phyloP scores from a whole-genome alignment of 2,888 invertebrate genomes.

The Tetragonisca angustula region DNA sequence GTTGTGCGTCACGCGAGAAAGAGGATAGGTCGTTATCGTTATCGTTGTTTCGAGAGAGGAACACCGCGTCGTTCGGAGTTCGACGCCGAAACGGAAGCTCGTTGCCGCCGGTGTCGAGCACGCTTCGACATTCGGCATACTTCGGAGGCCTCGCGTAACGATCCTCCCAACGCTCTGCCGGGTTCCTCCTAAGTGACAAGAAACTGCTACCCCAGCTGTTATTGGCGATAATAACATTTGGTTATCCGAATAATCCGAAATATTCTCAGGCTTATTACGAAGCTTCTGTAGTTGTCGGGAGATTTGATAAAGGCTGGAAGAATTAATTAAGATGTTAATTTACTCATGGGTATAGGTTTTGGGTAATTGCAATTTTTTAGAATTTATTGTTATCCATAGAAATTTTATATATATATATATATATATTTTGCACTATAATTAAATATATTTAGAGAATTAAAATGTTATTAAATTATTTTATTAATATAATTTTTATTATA shows the following conservation, averaged over 20 bases:
- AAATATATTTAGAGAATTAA: too few species aligned
- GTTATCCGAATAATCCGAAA: neutral
- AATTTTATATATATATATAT: too few species aligned
- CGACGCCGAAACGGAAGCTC: slow-evolving; percentile 11
- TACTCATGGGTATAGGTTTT: too few species aligned
- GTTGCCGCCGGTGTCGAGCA: neutral
- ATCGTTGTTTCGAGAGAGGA: slow-evolving; percentile 11
- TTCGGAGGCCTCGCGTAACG: slow-evolving; percentile 9
- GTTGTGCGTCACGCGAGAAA: too few species aligned
- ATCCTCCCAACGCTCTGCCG: neutral
- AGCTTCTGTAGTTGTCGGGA: neutral
- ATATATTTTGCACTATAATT: too few species aligned
- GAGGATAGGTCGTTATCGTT: slow-evolving; percentile 16
- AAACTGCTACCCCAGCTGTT: neutral
- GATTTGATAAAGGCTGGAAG: too few species aligned
- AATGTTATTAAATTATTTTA: too few species aligned
- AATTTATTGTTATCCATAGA: too few species aligned
- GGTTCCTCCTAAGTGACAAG: neutral
- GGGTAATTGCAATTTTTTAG: too few species aligned
- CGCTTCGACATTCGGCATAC: slow-evolving; percentile 14
- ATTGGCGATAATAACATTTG: neutral
- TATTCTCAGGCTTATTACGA: too few species aligned
- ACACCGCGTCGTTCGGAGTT: neutral
- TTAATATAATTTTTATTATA: too few species aligned
- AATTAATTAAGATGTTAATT: too few species aligned